A percentile compares a stretch with the other conserved stretches of the same genome.
These are phyloP conservation scores for Antennarius striatus DNA, from an alignment of 2,113 vertebrate species.

Conservation along the genomic window DNA sequence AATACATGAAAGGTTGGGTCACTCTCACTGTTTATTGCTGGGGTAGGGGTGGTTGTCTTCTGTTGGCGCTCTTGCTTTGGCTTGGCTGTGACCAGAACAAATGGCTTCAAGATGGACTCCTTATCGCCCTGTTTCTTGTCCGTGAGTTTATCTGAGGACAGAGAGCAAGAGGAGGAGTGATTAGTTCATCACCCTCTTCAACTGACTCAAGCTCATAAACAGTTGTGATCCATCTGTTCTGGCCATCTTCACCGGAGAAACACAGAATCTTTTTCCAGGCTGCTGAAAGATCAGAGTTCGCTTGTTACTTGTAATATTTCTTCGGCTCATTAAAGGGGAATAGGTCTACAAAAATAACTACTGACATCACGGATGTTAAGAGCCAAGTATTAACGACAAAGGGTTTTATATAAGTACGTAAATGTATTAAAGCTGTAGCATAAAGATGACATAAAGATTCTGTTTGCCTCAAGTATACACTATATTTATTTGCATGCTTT, in stretches of 20 bases:
- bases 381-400: too few relatives aligned
- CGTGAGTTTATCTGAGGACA: constrained; percentile 73
- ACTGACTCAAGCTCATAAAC: constrained; percentile 62
- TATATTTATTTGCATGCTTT: too few relatives aligned
- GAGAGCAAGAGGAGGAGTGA: constrained; percentile 35
- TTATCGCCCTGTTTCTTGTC: constrained; percentile 69
- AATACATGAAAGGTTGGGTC: constrained; percentile 7
- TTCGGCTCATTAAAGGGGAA: not conserved
- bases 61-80: constrained; percentile 68
- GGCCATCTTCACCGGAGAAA: constrained; percentile 35
- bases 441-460: too few relatives aligned
- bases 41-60: constrained; percentile 59
- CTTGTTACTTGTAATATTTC: constrained; percentile 44
- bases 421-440: too few relatives aligned
- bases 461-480: too few relatives aligned
- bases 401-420: too few relatives aligned
- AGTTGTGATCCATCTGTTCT: constrained; percentile 74
- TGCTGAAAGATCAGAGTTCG: constrained; percentile 45
- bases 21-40: constrained; percentile 63
- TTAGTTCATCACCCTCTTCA: constrained; percentile 52
- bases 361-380: too few relatives aligned
- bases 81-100: constrained; percentile 67
- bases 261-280: constrained; percentile 53
- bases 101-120: constrained; percentile 68
- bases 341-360: too few relatives aligned